These are phyloP conservation scores for Helicorthomorpha holstii DNA, from an alignment of 1,140 invertebrate species.

Conservation along the genomic window DNA sequence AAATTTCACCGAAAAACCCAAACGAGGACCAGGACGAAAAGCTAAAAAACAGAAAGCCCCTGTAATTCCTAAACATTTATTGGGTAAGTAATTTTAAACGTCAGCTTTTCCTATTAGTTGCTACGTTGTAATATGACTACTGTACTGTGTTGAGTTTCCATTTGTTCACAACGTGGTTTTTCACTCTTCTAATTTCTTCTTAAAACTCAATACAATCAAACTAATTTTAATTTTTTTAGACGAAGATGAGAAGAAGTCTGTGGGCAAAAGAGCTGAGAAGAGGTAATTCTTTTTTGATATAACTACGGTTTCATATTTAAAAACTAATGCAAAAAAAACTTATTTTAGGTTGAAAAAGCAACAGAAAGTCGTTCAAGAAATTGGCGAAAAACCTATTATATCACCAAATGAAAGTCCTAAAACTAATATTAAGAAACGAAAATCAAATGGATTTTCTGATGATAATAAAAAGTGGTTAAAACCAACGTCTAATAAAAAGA, in stretches of 20 bases:
- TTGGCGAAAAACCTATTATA: neutral
- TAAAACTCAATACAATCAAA: too few relatives aligned
- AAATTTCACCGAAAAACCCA: slow-evolving; percentile 50
- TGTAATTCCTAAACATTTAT: slow-evolving; percentile 39
- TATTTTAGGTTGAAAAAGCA: neutral
- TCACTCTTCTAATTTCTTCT: too few relatives aligned
- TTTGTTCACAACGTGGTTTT: too few relatives aligned
- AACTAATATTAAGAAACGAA: neutral
- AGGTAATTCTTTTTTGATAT: neutral
- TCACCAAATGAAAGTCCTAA: neutral
- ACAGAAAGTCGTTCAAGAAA: neutral
- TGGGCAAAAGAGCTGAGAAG: slow-evolving; percentile 8
- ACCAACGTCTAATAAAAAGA: slow-evolving; percentile 27
- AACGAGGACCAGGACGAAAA: slow-evolving; percentile 66
- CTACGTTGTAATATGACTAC: slow-evolving; percentile 3
- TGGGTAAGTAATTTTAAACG: slow-evolving; percentile 25
- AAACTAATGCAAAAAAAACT: neutral
- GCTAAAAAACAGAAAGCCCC: slow-evolving; percentile 66
- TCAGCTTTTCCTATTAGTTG: slow-evolving; percentile 6
- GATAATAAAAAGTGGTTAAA: slow-evolving; percentile 50
- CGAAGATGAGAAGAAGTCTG: slow-evolving; percentile 15
- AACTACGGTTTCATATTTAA: neutral
- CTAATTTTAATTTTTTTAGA: slow-evolving; percentile 9
- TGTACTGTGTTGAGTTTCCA: neutral
- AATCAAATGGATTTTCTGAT: slow-evolving; percentile 38